Evolutionary conservation across 2,797 vertebrate genomes (phyloP), one percentile per base, ranked within the genome.

Genomic region (Hoplostethus mediterraneus): DNA sequence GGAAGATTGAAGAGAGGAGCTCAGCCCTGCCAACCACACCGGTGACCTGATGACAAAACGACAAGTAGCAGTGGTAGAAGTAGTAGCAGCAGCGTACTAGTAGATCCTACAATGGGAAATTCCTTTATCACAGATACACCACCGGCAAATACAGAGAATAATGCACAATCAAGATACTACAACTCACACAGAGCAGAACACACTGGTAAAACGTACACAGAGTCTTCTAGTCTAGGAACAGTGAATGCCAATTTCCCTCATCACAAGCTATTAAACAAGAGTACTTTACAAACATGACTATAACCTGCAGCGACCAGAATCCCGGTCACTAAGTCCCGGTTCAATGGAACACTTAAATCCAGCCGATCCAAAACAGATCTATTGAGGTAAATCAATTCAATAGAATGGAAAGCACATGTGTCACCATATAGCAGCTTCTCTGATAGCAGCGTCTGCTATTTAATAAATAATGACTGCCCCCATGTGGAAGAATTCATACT

Each of bases 21-120:
- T 99, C 98, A 74, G 98, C 98, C 95, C 98, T 95, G 76, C 98
- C 98, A 45, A 99, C 98, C 44, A 99, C 98, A 70, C 98, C 98
- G 48, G 98, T 99, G 71, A 99, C 97, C 98, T 99, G 87, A 86
- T 63, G 10, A 63, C 59, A 73, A 51, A 64, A 36, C 1, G 21
- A 33, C 9, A 16, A 1, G 9, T 40, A 40, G 17, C n/a, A n/a
- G 6, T n/a, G 14, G 7, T 38, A 38, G 55, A n/a, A 13, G 55
- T n/a, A 38, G 7, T 14, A 36, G 54, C 6, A 33, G 16, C 36
- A 16, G 12, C 16, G 38, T 14, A 68, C 13, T 45, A 13, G 14
- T 45, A 45, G n/a, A 63, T 45, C 49, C 21, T 14, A 12, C 40
- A 6, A 25, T 25, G 10, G 13, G 11, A 54, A 1, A 49, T 38